Base-by-base conservation (phyloP, 2,113 vertebrate genomes). In the Lota lota region DNA sequence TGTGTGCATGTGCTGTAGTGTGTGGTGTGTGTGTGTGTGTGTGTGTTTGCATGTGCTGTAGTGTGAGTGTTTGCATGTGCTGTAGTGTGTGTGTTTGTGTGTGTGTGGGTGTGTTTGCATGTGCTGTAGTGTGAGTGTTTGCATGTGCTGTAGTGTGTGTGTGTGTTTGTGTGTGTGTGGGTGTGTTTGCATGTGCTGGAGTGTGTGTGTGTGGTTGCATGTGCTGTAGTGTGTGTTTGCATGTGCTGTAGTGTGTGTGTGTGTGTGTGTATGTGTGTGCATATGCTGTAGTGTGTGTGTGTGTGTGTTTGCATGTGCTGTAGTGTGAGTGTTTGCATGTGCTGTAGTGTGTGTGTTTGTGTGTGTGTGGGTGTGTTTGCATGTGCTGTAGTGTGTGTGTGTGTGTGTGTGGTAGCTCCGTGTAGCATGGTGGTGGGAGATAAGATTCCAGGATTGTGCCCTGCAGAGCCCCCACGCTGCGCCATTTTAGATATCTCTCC, bases 401-500 rank as follows among this genome's bases (percentile, higher is more conserved):
- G 20, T 70, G 40, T 21, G 63, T 67, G 14, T 1, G 51, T 2
- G 19, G 24, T 21, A 19, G 24, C 62, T 50, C 28, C 18, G 18
- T 24, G 1, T 64, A 24, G 74, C 71, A 54, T 63, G 63, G 76
- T 84, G 84, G 70, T 65, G 1, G 0, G 70, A 85, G 88, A 87
- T 85, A 81, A 87, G 76, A 51, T 69, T 61, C 82, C 69, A 58
- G 50, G 15, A 64, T 53, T 11, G 53, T 66, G 80, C 40, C 80
- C 66, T 73, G 62, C 77, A 67, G 68, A 69, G 73, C 72, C 60
- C 82, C 69, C 33, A 68, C 58, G 19, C 19, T 3, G 21, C 57
- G 12, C 59, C 59, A 10, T 19, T 66, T 87, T 79, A 87, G 77
- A 84, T 66, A 69, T 73, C 66, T 72, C 64, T 79, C 65, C 78